phyloP scores from a whole-genome alignment of 2,113 vertebrate species.

The Tilapia sparmanii region DNA sequence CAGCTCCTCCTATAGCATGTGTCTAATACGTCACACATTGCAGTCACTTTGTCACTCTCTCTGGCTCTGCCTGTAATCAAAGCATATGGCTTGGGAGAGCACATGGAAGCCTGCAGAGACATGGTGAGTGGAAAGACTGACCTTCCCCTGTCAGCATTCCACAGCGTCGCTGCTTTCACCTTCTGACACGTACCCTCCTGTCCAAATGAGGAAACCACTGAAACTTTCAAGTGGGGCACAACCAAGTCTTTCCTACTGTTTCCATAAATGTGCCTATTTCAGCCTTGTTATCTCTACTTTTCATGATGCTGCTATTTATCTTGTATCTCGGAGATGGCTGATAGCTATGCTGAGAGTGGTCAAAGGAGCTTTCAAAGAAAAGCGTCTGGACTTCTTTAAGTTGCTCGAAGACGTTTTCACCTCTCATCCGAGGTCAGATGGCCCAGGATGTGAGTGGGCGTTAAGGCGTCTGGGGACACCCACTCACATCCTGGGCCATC shows the following conservation, averaged over 20 bases:
- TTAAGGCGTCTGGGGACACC: too few relatives aligned
- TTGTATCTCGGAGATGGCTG: background rate
- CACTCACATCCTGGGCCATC: too few relatives aligned
- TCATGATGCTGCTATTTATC: background rate
- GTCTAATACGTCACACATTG: background rate
- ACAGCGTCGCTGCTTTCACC: background rate
- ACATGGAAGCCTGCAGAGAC: background rate
- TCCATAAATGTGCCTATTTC: background rate
- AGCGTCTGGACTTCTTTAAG: background rate
- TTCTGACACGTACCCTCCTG: background rate
- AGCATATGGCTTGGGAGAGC: background rate
- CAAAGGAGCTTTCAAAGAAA: background rate
- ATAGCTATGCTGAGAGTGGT: background rate
- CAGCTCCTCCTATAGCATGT: background rate
- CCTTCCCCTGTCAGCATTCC: background rate
- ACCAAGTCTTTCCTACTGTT: background rate
- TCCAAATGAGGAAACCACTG: background rate
- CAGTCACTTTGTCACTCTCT: background rate
- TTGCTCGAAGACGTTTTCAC: background rate
- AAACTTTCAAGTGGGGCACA: background rate
- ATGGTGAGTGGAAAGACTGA: background rate
- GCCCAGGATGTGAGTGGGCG: too few relatives aligned
- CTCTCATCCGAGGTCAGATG: rapidly evolving
- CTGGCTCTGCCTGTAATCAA: background rate
- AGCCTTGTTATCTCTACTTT: background rate